phyloP scores from a whole-genome alignment of 2,113 vertebrate species.

The Tonatia bakeri region DNA sequence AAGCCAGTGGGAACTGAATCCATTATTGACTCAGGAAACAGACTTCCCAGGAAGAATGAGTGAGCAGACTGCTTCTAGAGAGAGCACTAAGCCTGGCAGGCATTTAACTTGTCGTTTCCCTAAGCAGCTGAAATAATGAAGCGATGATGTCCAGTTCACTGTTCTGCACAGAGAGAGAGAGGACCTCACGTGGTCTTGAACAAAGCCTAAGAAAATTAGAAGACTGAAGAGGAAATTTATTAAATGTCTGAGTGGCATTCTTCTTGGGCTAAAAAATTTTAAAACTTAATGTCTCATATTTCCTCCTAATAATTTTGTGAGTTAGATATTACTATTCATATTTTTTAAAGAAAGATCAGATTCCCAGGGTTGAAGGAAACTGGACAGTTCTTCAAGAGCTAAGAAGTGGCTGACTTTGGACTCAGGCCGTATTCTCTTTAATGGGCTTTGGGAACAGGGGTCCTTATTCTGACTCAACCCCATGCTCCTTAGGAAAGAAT shows the following conservation, averaged over 20 bases:
- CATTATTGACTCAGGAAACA: conserved; percentile 26
- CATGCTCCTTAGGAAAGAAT: background rate
- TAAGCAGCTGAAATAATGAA: background rate
- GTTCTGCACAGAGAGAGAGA: background rate
- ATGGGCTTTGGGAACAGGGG: background rate
- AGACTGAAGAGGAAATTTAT: background rate
- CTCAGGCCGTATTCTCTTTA: background rate
- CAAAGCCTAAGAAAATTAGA: background rate
- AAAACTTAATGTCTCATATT: background rate
- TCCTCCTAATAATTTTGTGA: background rate
- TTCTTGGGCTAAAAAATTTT: background rate
- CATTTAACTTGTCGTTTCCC: background rate
- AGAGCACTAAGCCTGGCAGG: background rate
- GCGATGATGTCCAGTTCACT: background rate
- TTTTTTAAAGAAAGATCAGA: background rate
- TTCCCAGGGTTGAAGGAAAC: background rate
- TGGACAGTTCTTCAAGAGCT: background rate
- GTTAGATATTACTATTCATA: background rate
- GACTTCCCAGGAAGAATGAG: background rate
- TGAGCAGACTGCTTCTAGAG: background rate
- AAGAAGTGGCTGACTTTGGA: background rate
- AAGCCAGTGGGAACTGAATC: conserved; percentile 11
- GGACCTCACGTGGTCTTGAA: background rate
- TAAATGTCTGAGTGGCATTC: background rate
- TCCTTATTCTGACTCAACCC: background rate